Evolutionary conservation across 1,140 invertebrate species (phyloP).

Genomic region (Cotesia chilonis): DNA sequence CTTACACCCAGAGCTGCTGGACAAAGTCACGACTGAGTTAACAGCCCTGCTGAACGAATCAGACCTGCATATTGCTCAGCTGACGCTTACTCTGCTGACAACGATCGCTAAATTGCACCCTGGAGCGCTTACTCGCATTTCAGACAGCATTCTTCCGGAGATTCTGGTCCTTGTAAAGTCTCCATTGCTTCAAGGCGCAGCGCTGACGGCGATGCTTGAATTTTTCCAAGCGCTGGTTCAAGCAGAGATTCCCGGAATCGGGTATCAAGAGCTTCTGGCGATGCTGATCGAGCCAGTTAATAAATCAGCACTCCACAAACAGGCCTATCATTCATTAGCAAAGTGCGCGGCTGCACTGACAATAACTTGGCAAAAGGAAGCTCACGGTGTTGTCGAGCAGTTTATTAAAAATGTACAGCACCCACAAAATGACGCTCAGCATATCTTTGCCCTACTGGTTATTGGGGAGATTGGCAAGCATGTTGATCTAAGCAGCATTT

Average conservation of each 20-base stretch:
- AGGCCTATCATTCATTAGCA: constrained; percentile 91
- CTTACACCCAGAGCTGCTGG: constrained; percentile 76
- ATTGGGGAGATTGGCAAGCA: constrained; percentile 96
- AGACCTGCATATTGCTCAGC: constrained; percentile 95
- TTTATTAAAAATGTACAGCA: constrained; percentile 86
- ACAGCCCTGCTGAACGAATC: constrained; percentile 90
- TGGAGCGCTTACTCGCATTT: constrained; percentile 73
- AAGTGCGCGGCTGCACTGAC: constrained; percentile 95
- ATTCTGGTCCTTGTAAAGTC: constrained; percentile 88
- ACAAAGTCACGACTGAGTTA: constrained; percentile 84
- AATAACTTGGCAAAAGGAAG: constrained; percentile 77
- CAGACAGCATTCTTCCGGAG: constrained; percentile 80
- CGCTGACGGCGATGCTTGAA: constrained; percentile 87
- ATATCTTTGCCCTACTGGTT: constrained; percentile 91
- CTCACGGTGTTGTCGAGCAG: constrained; percentile 82
- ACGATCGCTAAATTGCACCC: constrained; percentile 78
- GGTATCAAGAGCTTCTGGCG: constrained; percentile 81
- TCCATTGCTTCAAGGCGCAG: constrained; percentile 87
- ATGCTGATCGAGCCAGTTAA: constrained; percentile 75
- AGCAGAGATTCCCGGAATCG: constrained; percentile 80
- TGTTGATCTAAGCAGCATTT: constrained; percentile 85
- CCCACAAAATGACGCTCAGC: constrained; percentile 79
- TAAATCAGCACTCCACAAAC: constrained; percentile 69
- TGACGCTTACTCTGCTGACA: constrained; percentile 80
- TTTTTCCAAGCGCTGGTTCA: constrained; percentile 90